These are phyloP conservation scores for Coelopa frigida DNA, from an alignment of 1,140 invertebrate species.

Conservation along the genomic window DNA sequence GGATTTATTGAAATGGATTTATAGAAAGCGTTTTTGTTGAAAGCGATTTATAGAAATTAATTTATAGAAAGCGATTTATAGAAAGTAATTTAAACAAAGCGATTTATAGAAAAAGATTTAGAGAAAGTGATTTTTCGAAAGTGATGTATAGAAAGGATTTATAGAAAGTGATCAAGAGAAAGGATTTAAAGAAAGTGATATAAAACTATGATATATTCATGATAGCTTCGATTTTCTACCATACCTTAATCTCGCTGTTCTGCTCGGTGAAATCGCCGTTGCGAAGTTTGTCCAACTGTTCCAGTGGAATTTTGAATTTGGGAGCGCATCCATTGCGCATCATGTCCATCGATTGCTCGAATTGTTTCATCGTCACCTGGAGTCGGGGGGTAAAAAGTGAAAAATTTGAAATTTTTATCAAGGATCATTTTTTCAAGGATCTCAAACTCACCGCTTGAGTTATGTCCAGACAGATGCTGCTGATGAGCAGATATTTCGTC, in stretches of 20 bases:
- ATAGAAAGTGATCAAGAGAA: no score
- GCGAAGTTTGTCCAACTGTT: slow-evolving; percentile 25
- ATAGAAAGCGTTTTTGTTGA: not conserved
- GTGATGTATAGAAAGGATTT: no score
- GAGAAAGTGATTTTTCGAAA: not conserved
- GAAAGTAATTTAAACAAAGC: no score
- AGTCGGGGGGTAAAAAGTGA: no score
- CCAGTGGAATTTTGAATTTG: slow-evolving; percentile 29
- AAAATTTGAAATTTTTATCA: not conserved
- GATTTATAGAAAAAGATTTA: not conserved
- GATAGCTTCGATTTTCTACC: no score
- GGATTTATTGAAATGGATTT: not conserved
- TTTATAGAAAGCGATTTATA: no score
- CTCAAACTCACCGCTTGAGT: no score
- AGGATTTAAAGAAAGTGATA: no score
- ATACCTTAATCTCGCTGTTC: slow-evolving; percentile 23
- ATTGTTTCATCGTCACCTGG: slow-evolving; percentile 35
- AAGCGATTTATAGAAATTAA: not conserved
- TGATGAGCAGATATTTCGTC: no score
- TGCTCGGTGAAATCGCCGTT: slow-evolving; percentile 23
- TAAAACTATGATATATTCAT: no score
- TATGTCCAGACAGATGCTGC: no score
- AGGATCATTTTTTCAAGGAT: not conserved
- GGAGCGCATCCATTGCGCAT: slow-evolving; percentile 31
- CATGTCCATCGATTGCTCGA: slow-evolving; percentile 34